Conservation (phyloP, 2,113 vertebrate genomes). For the Tragelaphus scriptus region DNA sequence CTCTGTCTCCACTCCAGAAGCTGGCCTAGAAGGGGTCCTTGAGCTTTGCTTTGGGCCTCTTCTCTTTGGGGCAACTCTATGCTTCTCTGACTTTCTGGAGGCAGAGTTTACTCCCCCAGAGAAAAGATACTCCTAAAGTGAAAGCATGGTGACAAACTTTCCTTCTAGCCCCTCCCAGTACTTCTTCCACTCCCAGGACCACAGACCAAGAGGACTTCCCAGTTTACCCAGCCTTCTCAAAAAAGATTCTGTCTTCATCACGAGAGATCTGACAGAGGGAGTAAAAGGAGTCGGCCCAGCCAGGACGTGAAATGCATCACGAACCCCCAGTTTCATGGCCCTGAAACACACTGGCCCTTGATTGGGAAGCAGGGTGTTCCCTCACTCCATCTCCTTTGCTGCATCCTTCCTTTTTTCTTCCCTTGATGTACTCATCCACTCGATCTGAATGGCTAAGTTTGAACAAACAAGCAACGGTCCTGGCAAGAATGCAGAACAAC, state of each 20-base stretch:
- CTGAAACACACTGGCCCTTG: not conserved
- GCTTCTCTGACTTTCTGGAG: not conserved
- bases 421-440: not conserved
- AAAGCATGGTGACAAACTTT: not conserved
- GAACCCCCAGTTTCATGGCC: not conserved
- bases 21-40: not conserved
- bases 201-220: not conserved
- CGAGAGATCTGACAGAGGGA: not conserved
- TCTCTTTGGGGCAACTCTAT: not conserved
- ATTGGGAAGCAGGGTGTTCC: not conserved
- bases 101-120: not conserved
- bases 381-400: not conserved
- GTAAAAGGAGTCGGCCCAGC: not conserved
- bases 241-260: not conserved
- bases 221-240: not conserved
- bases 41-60: not conserved
- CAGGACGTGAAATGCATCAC: not conserved
- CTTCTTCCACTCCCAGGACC: not conserved
- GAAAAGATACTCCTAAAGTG: not conserved
- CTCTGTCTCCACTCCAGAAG: not conserved
- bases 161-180: not conserved
- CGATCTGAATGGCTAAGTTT: not conserved
- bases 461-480: not conserved
- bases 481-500: not conserved
- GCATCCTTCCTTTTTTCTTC: not conserved